Percentiles rank a stretch among this genome's conserved stretches.
These are phyloP conservation scores for Sylvilagus bachmani DNA, from an alignment of 2,113 vertebrate genomes.

Conservation along the genomic window DNA sequence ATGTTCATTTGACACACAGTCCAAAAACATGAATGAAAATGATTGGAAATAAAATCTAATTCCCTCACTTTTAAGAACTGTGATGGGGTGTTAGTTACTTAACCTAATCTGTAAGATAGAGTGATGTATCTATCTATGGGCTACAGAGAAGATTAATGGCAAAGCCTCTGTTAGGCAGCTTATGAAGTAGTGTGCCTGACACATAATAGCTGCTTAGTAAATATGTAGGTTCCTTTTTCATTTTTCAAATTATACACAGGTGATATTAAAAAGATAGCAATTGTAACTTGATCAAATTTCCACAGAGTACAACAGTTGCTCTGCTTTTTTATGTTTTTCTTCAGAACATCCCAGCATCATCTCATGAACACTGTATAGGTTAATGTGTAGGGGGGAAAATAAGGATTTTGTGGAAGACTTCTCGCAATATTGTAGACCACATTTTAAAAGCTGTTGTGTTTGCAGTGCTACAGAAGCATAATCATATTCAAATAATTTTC, in stretches of 20 bases:
- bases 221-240: background rate
- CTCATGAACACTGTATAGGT: background rate
- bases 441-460: background rate
- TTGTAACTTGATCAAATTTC: background rate
- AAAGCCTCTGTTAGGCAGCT: background rate
- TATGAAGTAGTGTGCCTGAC: background rate
- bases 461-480: background rate
- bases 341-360: background rate
- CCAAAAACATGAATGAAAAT: background rate
- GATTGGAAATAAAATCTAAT: constrained; percentile 13
- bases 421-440: background rate
- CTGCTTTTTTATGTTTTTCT: background rate
- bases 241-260: background rate
- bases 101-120: background rate
- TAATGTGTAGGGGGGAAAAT: background rate
- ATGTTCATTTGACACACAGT: background rate
- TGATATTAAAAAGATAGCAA: background rate
- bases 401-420: background rate
- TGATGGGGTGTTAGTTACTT: background rate
- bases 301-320: background rate
- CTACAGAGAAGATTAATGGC: background rate
- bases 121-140: background rate
- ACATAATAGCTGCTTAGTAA: background rate
- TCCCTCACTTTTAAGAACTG: background rate
- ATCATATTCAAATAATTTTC: background rate